Percentiles rank a stretch among this genome's conserved stretches.
Conservation (phyloP, 2,797 vertebrate genomes). For the Myotis daubentonii region DNA sequence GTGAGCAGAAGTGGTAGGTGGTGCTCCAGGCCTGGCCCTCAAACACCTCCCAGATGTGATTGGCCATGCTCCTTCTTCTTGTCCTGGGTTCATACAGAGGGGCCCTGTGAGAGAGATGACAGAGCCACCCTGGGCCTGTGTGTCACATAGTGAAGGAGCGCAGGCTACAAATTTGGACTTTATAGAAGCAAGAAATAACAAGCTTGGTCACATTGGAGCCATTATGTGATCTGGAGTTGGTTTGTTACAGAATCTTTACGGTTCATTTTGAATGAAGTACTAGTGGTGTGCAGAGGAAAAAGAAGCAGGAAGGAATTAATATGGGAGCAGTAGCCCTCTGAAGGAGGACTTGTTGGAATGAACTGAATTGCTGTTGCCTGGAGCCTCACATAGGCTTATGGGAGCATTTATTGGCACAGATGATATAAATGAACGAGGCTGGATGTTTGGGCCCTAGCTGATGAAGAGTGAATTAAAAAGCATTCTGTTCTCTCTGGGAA, state of each 20-base stretch:
- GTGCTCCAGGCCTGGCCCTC: not conserved
- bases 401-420: constrained; percentile 41
- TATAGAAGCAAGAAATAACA: constrained; percentile 14
- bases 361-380: constrained; percentile 44
- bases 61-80: not conserved
- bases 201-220: not conserved
- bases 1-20: not conserved
- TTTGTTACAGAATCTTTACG: not conserved
- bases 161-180: not conserved
- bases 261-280: not conserved
- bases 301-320: constrained; percentile 12
- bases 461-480: constrained; percentile 70
- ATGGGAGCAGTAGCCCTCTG: not conserved
- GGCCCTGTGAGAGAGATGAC: not conserved
- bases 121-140: not conserved
- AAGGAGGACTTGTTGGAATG: constrained; percentile 50
- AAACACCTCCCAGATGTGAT: not conserved
- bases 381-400: constrained; percentile 13
- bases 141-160: not conserved
- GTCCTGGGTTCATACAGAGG: not conserved
- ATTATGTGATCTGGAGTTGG: not conserved
- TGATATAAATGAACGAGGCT: constrained; percentile 36
- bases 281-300: not conserved
- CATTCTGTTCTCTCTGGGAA: constrained; percentile 55
- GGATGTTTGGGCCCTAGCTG: constrained; percentile 51